These are phyloP conservation scores for Aphrocallistes beatrix DNA, from an alignment of 37 sponge, comb jelly and placozoan genomes.

Conservation along the genomic window DNA sequence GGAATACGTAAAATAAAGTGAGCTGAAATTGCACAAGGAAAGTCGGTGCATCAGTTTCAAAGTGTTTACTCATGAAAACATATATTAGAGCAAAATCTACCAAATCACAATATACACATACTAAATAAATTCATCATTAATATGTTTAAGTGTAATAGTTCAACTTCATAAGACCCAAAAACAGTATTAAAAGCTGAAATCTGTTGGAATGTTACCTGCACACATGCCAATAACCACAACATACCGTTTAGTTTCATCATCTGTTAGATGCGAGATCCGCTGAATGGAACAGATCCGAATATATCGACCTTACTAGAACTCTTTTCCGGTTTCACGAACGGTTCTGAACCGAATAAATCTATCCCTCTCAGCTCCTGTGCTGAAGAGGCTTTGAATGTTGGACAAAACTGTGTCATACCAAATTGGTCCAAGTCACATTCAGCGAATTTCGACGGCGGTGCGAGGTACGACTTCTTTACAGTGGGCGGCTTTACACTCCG, in stretches of 20 bases:
- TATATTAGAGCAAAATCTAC: too few relatives aligned
- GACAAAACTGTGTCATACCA: background rate
- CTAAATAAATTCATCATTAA: too few relatives aligned
- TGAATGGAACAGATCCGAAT: background rate
- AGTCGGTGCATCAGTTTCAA: too few relatives aligned
- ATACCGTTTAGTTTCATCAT: background rate
- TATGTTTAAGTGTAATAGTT: too few relatives aligned
- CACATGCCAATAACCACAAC: too few relatives aligned
- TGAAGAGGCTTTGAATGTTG: background rate
- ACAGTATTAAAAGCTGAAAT: too few relatives aligned
- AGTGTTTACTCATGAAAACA: too few relatives aligned
- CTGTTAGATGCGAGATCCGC: background rate
- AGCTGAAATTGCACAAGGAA: too few relatives aligned
- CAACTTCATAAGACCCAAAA: too few relatives aligned
- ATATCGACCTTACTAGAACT: background rate
- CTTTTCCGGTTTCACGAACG: background rate
- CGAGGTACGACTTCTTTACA: background rate
- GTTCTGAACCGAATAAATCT: background rate
- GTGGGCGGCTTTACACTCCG: background rate
- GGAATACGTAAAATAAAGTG: too few relatives aligned
- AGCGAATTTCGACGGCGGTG: background rate
- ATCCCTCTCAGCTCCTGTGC: background rate
- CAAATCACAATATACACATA: too few relatives aligned
- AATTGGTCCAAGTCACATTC: background rate
- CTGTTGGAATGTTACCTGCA: too few relatives aligned